A percentile compares a stretch with the other conserved stretches of the same genome.
phyloP scores from a whole-genome alignment of 1,140 invertebrate genomes.

The Melanaphis sacchari region DNA sequence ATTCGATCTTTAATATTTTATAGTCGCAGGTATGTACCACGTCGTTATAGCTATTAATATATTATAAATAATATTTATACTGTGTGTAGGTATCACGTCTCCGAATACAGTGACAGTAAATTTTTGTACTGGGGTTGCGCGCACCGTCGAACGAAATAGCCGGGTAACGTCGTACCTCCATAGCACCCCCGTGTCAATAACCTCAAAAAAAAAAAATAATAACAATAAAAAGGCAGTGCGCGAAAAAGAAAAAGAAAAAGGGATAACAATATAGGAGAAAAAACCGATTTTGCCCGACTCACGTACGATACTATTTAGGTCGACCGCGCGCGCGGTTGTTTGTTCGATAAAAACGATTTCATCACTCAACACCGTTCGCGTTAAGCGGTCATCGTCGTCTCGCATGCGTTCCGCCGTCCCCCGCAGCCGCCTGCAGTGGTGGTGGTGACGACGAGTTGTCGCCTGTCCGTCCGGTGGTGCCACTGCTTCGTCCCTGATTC shows the following conservation, averaged over 20 bases:
- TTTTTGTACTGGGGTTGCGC: background rate
- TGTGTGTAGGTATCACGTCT: background rate
- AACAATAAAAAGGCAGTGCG: slow-evolving; percentile 30
- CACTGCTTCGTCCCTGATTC: background rate
- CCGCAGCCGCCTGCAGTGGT: background rate
- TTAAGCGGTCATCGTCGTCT: slow-evolving; percentile 30
- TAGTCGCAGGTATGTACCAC: background rate
- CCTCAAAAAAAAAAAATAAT: slow-evolving; percentile 43
- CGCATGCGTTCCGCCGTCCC: slow-evolving; percentile 25
- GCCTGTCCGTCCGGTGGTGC: background rate
- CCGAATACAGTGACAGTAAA: background rate
- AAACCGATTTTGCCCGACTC: slow-evolving; percentile 11
- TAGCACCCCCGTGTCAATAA: background rate
- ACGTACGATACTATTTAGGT: slow-evolving; percentile 26
- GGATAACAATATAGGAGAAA: background rate
- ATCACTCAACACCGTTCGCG: slow-evolving; percentile 26
- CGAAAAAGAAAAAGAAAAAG: slow-evolving; percentile 46
- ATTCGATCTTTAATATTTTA: background rate
- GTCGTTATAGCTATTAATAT: background rate
- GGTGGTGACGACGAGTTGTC: background rate
- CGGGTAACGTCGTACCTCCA: slow-evolving; percentile 23
- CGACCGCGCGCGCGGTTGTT: slow-evolving; percentile 24
- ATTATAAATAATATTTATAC: background rate
- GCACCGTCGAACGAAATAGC: slow-evolving; percentile 21
- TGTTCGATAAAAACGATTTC: slow-evolving; percentile 44